Base-by-base conservation (phyloP, 2,113 vertebrate genomes). In the Irena cyanogastra region DNA sequence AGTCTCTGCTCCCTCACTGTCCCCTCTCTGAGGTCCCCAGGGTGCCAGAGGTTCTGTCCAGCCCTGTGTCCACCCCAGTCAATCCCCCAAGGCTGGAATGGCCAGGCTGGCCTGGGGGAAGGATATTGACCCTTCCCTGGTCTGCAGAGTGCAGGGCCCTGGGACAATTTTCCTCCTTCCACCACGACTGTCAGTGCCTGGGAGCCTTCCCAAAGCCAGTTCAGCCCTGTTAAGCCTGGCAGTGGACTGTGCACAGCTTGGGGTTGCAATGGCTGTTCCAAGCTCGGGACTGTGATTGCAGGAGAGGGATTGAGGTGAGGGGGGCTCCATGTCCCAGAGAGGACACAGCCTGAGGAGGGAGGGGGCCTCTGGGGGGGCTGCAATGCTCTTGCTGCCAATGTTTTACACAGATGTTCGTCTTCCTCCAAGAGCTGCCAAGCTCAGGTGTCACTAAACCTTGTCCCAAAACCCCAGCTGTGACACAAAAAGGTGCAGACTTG, bases 261-360 rank as follows among this genome's bases (percentile, higher is more conserved):
- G 4, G 21, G 15, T 44, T 49, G 82, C 19, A 33, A 59, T 0
- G 1, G 50, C 50, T 0, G 1, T 44, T 76, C 30, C 0, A 0
- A 53, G 56, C 24, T 13, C 1, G 0, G 35, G 13, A 16, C 21
- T 50, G 42, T 4, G 17, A 53, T 20, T 33, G 27, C 16, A 9
- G 66, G 27, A 74, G 31, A 4, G 35, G 8, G 17, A n/a, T 21
- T 24, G 74, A 49, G 47, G 11, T 2, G 2, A 20, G 5, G 42
- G 16, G 53, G 13, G 4, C 37, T 63, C 65, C 8, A 0, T 22
- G 35, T 2, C 27, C 45, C 27, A 6, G 47, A 21, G 11, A 15
- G 11, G n/a, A 10, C 7, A 26, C 57, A 45, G 59, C 2, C 0
- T 4, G 17, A 21, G 23, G 23, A 79, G 30, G 19, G 26, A 64